Percentiles rank a stretch among this genome's conserved stretches.
These are phyloP conservation scores for Hemicordylus capensis DNA, from an alignment of 2,113 vertebrate species.

Conservation along the genomic window DNA sequence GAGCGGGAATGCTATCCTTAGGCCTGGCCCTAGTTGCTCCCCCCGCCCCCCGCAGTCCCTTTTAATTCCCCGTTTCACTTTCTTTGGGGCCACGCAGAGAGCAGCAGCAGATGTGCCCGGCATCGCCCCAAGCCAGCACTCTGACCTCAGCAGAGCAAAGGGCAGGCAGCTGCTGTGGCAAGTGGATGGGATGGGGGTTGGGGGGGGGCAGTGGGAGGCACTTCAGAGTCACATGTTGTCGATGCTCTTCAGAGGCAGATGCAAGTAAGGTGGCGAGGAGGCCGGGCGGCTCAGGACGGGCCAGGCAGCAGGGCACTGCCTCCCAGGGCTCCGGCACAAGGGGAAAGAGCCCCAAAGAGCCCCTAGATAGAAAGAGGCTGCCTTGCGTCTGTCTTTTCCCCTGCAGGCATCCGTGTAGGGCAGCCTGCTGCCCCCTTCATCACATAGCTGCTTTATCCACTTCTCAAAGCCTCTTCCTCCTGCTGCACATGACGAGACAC, in stretches of 20 bases:
- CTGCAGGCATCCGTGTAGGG: not conserved
- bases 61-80: not conserved
- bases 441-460: not conserved
- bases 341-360: not conserved
- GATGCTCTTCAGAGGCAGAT: not conserved
- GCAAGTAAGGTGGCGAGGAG: not conserved
- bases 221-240: not conserved
- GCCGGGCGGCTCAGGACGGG: not conserved
- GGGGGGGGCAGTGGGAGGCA: not conserved
- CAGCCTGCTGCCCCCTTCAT: not conserved
- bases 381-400: no score
- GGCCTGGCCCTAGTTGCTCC: not conserved
- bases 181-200: conserved; percentile 16
- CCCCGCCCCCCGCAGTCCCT: not conserved
- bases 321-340: not conserved
- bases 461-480: not conserved
- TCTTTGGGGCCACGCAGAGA: conserved; percentile 1
- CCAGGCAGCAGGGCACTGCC: not conserved
- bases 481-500: not conserved
- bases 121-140: conserved; percentile 27
- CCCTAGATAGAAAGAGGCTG: not conserved
- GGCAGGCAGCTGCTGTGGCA: conserved; percentile 38
- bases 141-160: conserved; percentile 44
- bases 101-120: conserved; percentile 33
- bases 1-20: not conserved